Percentiles rank a stretch among this genome's conserved stretches.
Conservation (phyloP, 2,113 vertebrate species). For the Coreoperca whiteheadi region DNA sequence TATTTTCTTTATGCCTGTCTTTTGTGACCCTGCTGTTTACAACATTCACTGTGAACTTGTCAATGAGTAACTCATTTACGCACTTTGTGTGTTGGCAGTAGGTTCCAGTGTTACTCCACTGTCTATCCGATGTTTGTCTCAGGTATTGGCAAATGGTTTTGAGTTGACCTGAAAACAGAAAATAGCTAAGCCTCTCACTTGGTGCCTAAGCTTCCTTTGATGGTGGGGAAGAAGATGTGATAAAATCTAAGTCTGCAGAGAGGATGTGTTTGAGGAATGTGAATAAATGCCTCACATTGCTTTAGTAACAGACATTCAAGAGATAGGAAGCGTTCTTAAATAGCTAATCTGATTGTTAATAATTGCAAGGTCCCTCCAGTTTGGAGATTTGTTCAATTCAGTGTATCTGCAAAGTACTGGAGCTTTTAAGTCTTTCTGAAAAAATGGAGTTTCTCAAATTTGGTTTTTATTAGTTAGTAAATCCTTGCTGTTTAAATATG, state of each 20-base stretch:
- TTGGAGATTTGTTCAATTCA: too few relatives aligned
- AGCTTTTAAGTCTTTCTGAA: not conserved
- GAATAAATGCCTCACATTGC: not conserved
- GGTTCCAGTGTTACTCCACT: not conserved
- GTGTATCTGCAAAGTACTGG: not conserved
- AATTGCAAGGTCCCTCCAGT: not conserved
- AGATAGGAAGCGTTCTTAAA: not conserved
- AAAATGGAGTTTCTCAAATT: not conserved
- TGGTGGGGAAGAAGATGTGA: constrained; percentile 1
- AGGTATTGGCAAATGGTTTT: not conserved
- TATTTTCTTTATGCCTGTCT: not conserved
- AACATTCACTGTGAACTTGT: not conserved
- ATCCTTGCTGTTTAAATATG: not conserved
- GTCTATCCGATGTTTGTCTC: not conserved
- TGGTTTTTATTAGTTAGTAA: not conserved
- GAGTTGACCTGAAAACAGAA: constrained; percentile 10
- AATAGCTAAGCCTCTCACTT: not conserved
- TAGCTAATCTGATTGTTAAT: not conserved
- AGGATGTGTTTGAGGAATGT: constrained; percentile 18
- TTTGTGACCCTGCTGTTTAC: not conserved
- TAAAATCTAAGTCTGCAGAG: not conserved
- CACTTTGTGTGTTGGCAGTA: not conserved
- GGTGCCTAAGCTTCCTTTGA: not conserved
- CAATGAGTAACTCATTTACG: constrained; percentile 35
- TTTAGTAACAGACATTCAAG: constrained; percentile 1